A percentile compares a stretch with the other conserved stretches of the same genome.
These are phyloP conservation scores for Echeneis naucrates DNA, from an alignment of 2,797 vertebrate genomes.

Conservation along the genomic window DNA sequence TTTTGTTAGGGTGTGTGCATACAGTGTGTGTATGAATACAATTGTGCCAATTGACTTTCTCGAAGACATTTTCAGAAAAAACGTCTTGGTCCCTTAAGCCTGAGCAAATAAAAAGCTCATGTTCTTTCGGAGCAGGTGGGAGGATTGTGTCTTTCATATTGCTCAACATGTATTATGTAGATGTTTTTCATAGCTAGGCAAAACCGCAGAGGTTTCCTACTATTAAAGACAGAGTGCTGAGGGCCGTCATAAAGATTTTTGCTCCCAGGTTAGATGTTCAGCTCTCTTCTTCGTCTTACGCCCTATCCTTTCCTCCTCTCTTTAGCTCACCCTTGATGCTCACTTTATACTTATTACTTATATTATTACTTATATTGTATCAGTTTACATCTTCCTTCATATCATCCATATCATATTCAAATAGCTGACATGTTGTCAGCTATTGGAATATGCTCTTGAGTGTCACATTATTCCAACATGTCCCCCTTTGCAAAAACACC, in stretches of 20 bases:
- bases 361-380: neutral
- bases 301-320: neutral
- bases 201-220: conserved; percentile 49
- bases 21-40: neutral
- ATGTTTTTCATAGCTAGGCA: conserved; percentile 62
- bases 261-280: conserved; percentile 19
- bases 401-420: neutral
- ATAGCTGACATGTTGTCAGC: too few species aligned
- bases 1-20: conserved; percentile 14
- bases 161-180: conserved; percentile 71
- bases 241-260: conserved; percentile 33
- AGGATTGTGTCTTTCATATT: conserved; percentile 68
- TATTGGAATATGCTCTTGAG: too few species aligned
- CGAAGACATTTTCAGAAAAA: conserved; percentile 28
- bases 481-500: too few species aligned
- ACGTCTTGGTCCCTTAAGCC: conserved; percentile 44
- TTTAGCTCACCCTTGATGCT: neutral
- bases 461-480: too few species aligned
- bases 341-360: neutral
- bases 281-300: conserved; percentile 16
- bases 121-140: conserved; percentile 63
- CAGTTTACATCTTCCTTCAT: conserved; percentile 12
- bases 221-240: conserved; percentile 50
- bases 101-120: conserved; percentile 56
- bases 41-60: conserved; percentile 34